A percentile compares a stretch with the other conserved stretches of the same genome.
Conservation (phyloP, 1,140 invertebrate species). For the Metopolophium dirhodum region DNA sequence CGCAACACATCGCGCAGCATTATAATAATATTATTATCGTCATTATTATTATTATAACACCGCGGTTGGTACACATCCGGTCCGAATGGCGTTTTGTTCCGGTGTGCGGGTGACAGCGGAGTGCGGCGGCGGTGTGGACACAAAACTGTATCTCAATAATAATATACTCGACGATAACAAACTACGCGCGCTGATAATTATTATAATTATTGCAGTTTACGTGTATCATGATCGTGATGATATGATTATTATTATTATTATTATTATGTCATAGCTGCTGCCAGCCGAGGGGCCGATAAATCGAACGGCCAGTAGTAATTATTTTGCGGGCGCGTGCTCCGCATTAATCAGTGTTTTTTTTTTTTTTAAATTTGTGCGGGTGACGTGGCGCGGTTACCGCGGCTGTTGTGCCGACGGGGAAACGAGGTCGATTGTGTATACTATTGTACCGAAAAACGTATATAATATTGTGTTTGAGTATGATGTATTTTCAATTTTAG, state of each 20-base stretch:
- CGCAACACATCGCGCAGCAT: not conserved
- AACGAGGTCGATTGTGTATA: not conserved
- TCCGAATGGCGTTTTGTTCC: not conserved
- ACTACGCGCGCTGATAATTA: not conserved
- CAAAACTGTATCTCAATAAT: too few relatives aligned
- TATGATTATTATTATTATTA: not conserved
- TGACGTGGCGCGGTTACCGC: too few relatives aligned
- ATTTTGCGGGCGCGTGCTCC: not conserved
- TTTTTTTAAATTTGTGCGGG: not conserved
- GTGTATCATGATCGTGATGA: too few relatives aligned
- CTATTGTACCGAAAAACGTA: too few relatives aligned
- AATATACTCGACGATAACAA: not conserved
- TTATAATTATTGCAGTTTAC: too few relatives aligned
- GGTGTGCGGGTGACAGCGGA: not conserved
- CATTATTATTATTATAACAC: not conserved
- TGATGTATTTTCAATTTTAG: not conserved
- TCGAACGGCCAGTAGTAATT: not conserved
- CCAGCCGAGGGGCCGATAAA: not conserved
- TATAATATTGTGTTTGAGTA: too few relatives aligned
- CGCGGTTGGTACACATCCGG: not conserved
- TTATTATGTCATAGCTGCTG: not conserved
- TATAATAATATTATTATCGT: not conserved
- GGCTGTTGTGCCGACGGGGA: not conserved
- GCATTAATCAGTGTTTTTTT: not conserved
- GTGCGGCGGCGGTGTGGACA: too few relatives aligned